Conservation (phyloP, 2,797 vertebrate genomes). For the Enteromius paludinosus region DNA sequence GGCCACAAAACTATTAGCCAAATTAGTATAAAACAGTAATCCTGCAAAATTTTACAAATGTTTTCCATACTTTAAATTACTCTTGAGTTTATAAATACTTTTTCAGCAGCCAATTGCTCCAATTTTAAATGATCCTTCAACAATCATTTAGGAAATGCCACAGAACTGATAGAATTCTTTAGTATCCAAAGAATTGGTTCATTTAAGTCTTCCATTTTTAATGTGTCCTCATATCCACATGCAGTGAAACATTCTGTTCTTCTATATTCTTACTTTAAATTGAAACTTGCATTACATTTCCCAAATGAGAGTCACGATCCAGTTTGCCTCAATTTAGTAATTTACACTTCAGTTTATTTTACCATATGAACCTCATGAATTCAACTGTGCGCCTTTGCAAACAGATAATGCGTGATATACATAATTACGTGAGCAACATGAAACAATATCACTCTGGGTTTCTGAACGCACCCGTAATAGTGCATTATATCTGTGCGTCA, state of each 20-base stretch:
- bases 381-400: conserved; percentile 54
- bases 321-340: conserved; percentile 61
- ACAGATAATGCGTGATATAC: conserved; percentile 45
- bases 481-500: conserved; percentile 52
- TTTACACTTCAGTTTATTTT: conserved; percentile 60
- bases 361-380: conserved; percentile 57
- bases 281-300: conserved; percentile 51
- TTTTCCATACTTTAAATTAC: not conserved
- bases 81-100: not conserved
- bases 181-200: not conserved
- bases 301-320: conserved; percentile 57
- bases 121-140: not conserved
- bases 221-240: not conserved
- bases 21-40: not conserved
- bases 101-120: not conserved
- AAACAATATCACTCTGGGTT: conserved; percentile 40
- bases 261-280: conserved; percentile 47
- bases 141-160: not conserved
- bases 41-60: not conserved
- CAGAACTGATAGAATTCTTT: not conserved
- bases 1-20: not conserved
- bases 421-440: conserved; percentile 53
- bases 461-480: conserved; percentile 46
- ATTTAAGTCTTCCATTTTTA: not conserved
- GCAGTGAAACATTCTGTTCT: not conserved